Base-by-base conservation (phyloP, 2,113 vertebrate genomes). In the Daubentonia madagascariensis region DNA sequence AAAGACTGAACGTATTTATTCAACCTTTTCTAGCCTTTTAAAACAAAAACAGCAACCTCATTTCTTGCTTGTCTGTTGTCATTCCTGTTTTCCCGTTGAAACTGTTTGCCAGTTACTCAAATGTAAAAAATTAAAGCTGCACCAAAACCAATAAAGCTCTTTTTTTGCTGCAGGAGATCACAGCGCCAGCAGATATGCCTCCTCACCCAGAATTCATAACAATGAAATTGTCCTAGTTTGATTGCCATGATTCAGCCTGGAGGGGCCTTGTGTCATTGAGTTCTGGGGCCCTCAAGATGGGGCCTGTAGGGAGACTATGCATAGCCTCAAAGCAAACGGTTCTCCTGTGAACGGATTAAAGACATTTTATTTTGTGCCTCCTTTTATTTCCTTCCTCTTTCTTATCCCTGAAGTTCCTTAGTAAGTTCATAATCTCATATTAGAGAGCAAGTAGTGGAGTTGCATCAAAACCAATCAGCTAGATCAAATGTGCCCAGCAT, bases 21-120 rank as follows among this genome's bases (percentile, higher is more conserved):
- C 92, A 93, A 10, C 93, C 75, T 68, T 67, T 94, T 75, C 45
- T 57, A 95, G 80, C 28, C 76, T 94, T 96, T 80, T 87, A 75
- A 91, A 94, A 78, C 85, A 96, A 89, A 94, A 94, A 63, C 2
- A 4, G 84, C 96, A 91, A 28, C 80, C 84, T 96, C 40, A 81
- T 95, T 81, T 96, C 68, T 97, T 92, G 80, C 59, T 96, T 95
- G n/a, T 91, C 89, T 97, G 5, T 35, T 75, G 35, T 96, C 97
- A 81, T 88, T 95, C 91, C 80, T 68, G 3, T 97, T 97, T 97
- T 97, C 78, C 78, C 3, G 70, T 96, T 96, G 95, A 96, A 98
- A 95, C 95, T 85, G 84, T 40, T 98, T 97, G 97, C 93, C 37
- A 96, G 96, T 96, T 98, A 95, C 83, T 96, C 96, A 95, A 92